These are phyloP conservation scores for Leucoraja ocellata DNA, from an alignment of 2,797 vertebrate species.

Conservation along the genomic window DNA sequence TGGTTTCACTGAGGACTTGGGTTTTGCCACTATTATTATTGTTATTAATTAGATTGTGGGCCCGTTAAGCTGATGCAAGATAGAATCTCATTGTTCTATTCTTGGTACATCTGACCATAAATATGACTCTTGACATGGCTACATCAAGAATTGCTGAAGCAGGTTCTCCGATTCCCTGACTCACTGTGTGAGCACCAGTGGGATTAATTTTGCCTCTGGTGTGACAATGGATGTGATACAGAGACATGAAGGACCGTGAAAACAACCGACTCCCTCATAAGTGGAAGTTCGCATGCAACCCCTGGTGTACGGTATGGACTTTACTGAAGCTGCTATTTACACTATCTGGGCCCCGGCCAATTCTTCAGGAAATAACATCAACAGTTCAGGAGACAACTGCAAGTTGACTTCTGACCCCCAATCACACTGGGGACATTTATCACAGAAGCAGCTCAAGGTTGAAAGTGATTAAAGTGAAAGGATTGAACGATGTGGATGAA, in stretches of 20 bases:
- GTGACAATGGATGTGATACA: no score
- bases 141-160: background rate
- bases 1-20: no score
- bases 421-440: background rate
- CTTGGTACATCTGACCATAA: background rate
- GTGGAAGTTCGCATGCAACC: background rate
- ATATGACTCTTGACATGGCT: background rate
- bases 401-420: background rate
- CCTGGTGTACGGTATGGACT: background rate
- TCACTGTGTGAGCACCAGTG: background rate
- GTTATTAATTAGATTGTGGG: no score
- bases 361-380: background rate
- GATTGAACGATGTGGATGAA: background rate
- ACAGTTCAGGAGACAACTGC: constrained; percentile 25
- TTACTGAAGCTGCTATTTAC: background rate
- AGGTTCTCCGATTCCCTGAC: background rate
- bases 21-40: no score
- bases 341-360: background rate
- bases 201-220: background rate
- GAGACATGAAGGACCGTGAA: background rate
- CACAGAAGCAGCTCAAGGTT: background rate
- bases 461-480: background rate
- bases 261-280: background rate
- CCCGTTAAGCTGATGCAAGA: no score
- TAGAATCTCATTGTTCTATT: background rate